phyloP scores from a whole-genome alignment of 2,797 vertebrate species.

The Anguilla obscura region DNA sequence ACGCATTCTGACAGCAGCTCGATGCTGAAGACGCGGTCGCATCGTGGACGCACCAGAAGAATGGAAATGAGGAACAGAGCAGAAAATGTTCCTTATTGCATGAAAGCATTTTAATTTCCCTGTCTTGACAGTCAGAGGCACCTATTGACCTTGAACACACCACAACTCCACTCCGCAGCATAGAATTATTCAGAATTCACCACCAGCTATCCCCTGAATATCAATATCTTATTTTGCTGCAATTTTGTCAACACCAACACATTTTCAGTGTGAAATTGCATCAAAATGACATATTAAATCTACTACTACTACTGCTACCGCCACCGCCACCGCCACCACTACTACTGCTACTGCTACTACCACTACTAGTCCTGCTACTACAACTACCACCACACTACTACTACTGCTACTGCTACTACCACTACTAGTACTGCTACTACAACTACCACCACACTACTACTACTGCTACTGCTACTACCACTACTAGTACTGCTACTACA shows the following conservation, averaged over 20 bases:
- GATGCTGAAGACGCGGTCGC: not conserved
- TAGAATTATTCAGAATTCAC: not conserved
- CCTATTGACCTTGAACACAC: conserved; percentile 17
- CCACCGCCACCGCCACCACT: too few relatives aligned
- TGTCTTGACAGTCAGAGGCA: not conserved
- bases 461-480: too few relatives aligned
- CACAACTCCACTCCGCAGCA: not conserved
- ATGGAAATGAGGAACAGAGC: conserved; percentile 13
- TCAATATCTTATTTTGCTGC: not conserved
- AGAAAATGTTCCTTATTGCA: not conserved
- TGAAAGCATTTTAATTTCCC: conserved; percentile 17
- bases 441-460: too few relatives aligned
- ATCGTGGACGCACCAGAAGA: not conserved
- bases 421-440: too few relatives aligned
- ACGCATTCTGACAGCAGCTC: not conserved
- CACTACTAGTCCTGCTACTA: too few relatives aligned
- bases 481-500: too few relatives aligned
- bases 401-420: too few relatives aligned
- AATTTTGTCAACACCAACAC: not conserved
- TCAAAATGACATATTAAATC: too few relatives aligned
- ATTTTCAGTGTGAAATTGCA: not conserved
- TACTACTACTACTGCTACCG: too few relatives aligned
- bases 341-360: too few relatives aligned
- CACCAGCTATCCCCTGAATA: not conserved
- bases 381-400: too few relatives aligned